Percentiles rank a stretch among this genome's conserved stretches.
Evolutionary conservation across 2,797 vertebrate genomes (phyloP).

Genomic region (Lacerta agilis): DNA sequence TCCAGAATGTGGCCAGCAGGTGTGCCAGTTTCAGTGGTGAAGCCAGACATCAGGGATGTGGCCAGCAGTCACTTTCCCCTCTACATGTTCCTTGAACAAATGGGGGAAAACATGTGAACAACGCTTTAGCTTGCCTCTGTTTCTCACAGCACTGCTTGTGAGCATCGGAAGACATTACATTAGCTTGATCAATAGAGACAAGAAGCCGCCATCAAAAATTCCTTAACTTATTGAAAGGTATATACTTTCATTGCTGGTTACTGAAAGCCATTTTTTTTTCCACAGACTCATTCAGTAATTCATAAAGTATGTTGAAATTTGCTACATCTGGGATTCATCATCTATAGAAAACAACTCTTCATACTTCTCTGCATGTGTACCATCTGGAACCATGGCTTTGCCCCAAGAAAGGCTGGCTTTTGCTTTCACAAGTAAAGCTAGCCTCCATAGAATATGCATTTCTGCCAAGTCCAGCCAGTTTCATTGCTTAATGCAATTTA

Average conservation of each 20-base stretch:
- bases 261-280: constrained; percentile 6
- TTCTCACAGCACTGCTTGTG: neutral
- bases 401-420: constrained; percentile 53
- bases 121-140: fast-evolving
- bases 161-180: neutral
- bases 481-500: constrained; percentile 20
- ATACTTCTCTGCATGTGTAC: constrained; percentile 57
- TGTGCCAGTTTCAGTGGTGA: neutral
- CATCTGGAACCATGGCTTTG: constrained; percentile 47
- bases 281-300: neutral
- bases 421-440: constrained; percentile 45
- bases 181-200: neutral
- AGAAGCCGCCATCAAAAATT: neutral
- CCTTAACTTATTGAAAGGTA: neutral
- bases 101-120: neutral
- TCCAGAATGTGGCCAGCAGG: neutral
- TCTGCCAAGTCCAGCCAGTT: neutral
- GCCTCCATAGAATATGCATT: neutral
- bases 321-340: constrained; percentile 61
- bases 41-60: neutral
- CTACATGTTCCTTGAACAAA: neutral
- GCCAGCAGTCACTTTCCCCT: neutral
- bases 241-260: constrained; percentile 8
- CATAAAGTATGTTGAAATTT: constrained; percentile 28
- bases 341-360: constrained; percentile 34